Conservation (phyloP, 2,888 invertebrate genomes). For the Anodontia alba region DNA sequence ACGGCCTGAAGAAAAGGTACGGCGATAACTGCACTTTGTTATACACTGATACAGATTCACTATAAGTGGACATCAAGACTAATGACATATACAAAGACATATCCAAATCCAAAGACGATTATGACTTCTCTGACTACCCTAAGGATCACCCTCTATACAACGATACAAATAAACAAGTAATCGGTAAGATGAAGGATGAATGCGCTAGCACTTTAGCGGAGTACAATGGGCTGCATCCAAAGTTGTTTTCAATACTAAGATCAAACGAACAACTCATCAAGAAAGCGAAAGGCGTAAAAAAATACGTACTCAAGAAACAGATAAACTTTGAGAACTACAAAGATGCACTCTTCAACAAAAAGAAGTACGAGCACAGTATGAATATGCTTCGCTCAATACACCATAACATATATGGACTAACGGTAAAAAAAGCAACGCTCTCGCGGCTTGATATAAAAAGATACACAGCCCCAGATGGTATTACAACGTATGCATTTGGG, state of each 20-base stretch:
- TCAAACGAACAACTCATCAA: conserved; percentile 33
- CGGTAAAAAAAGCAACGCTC: conserved; percentile 42
- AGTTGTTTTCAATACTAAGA: conserved; percentile 42
- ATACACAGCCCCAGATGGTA: conserved; percentile 35
- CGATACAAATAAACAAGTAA: conserved; percentile 45
- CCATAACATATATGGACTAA: no score
- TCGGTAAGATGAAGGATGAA: conserved; percentile 50
- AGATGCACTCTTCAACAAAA: conserved; percentile 53
- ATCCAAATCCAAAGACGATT: conserved; percentile 33
- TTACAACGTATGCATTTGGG: conserved; percentile 57
- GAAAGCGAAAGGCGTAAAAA: conserved; percentile 44
- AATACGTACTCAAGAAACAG: conserved; percentile 47
- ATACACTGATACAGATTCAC: conserved; percentile 73
- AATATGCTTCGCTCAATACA: conserved; percentile 46
- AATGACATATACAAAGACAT: conserved; percentile 63
- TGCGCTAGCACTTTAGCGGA: no score
- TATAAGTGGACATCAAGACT: conserved; percentile 70
- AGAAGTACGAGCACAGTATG: conserved; percentile 52
- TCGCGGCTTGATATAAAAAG: conserved; percentile 46
- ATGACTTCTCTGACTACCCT: conserved; percentile 45
- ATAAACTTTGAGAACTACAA: conserved; percentile 41
- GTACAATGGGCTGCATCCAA: conserved; percentile 48
- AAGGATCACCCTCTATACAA: conserved; percentile 44
- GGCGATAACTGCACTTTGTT: conserved; percentile 41
- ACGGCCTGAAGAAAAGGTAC: conserved; percentile 58